Evolutionary conservation across 2,888 invertebrate species (phyloP), one percentile per base, ranked within the genome.

Genomic region (Limnephilus marmoratus): DNA sequence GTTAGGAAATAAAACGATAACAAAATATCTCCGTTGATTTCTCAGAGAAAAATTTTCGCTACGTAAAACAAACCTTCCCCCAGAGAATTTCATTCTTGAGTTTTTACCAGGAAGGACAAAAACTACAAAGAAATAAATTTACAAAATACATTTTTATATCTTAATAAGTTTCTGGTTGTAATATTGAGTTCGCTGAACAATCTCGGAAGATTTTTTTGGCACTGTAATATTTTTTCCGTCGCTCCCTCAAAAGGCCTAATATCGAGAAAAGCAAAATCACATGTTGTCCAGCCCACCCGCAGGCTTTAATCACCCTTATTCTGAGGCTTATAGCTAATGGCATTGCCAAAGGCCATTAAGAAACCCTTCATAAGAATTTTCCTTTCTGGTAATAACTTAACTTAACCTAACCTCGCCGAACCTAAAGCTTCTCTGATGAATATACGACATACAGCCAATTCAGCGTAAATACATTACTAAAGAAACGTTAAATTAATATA

Each of bases 281-380:
- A 68, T 68, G 68, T 24, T 68, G 68, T 24, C 68, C 68, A 68
- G 68, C 68, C 68, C 68, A 68, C 68, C 68, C 68, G 68, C 68
- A 68, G 68, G 68, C 24, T 68, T n/a, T 68, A 68, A 68, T 68
- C 34, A 37, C 82, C 82, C 34, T 83, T 83, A 83, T 83, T 83
- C 34, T 15, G 82, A 83, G 82, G 82, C 82, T 83, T 83, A 37
- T 15, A 83, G 82, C 34, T 83, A 83, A 83, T 83, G 82, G 82
- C 34, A 83, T 83, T 83, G 34, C 82, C 82, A 83, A 83, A 83
- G 15, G 82, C 82, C 34, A 37, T 83, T 34, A 83, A 31, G 82
- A 83, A 83, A 83, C 34, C 34, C 82, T 83, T 83, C 34, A 83
- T 37, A 83, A 83, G 82, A 83, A 83, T 83, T 83, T 83, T 68